These are phyloP conservation scores for mouse (Mus musculus) DNA, from an alignment of 2,113 vertebrate genomes.

Conservation along the genomic window GRCm39 chr3:72530001-72530500, in stretches of 20 bases:
- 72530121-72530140: background rate
- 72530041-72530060: too few relatives aligned
- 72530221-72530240: background rate
- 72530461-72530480: background rate
- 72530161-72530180: background rate
- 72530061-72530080: background rate
- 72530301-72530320: background rate
- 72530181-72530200: background rate
- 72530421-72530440: background rate
- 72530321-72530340: background rate
- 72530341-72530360: background rate
- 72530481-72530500: background rate
- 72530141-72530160: background rate
- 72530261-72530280: background rate
- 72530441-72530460: background rate
- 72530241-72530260: background rate
- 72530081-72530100: background rate
- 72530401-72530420: background rate
- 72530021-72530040: background rate
- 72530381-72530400: background rate
- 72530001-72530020: too few relatives aligned
- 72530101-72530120: background rate
- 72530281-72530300: background rate
- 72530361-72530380: background rate
- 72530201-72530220: background rate